Evolutionary conservation across 2,113 vertebrate genomes (phyloP).

Genomic region (Meleagris gallopavo): DNA sequence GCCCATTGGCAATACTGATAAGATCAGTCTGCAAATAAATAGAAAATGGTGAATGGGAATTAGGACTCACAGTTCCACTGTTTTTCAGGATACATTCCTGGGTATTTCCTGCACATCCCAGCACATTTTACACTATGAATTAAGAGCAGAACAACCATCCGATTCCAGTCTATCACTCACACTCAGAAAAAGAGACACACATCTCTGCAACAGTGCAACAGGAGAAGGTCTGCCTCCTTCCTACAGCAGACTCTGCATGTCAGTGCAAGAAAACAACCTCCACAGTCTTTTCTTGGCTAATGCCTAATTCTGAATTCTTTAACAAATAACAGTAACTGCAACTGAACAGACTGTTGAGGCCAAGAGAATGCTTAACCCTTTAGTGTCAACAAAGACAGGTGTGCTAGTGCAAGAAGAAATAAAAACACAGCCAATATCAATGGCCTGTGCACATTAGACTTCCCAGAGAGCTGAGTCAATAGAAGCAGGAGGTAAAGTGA

Average conservation of each 20-base stretch:
- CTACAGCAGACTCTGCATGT: neutral
- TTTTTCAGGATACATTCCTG: neutral
- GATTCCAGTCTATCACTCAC: neutral
- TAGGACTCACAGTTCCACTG: neutral
- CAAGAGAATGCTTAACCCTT: neutral
- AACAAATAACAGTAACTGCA: neutral
- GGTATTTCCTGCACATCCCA: constrained; percentile 18
- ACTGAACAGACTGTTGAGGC: neutral
- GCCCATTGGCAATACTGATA: neutral
- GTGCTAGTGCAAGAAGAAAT: neutral
- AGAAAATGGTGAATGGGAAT: neutral
- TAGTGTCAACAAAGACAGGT: neutral
- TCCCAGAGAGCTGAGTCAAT: neutral
- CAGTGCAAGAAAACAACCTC: neutral
- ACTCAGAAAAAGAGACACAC: neutral
- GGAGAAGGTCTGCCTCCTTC: neutral
- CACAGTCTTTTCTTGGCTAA: neutral
- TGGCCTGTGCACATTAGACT: neutral
- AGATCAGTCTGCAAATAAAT: constrained; percentile 14
- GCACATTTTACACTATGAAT: neutral
- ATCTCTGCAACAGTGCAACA: neutral
- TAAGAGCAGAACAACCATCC: neutral
- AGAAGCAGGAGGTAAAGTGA: neutral
- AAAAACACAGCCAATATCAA: neutral
- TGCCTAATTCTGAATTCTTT: neutral